Conservation (phyloP, 2,113 vertebrate species). For the Neogobius melanostomus region DNA sequence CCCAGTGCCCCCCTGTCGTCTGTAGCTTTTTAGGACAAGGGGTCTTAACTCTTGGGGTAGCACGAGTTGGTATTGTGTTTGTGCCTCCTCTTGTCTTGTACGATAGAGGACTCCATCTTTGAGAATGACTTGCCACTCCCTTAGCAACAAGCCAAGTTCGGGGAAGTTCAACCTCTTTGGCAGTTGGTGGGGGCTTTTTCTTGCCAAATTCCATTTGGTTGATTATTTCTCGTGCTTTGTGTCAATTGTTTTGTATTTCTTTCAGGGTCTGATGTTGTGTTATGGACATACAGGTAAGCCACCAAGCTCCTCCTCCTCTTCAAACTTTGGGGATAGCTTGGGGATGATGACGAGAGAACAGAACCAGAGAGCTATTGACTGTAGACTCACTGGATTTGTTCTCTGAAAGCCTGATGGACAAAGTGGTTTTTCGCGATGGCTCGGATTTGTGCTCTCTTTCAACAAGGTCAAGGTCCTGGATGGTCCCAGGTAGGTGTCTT, state of each 20-base stretch:
- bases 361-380: neutral
- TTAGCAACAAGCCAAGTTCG: neutral
- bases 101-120: too few relatives aligned
- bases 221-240: neutral
- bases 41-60: neutral
- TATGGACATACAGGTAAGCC: neutral
- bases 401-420: neutral
- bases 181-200: neutral
- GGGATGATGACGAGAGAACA: neutral
- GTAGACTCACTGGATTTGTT: neutral
- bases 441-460: neutral
- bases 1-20: too few relatives aligned
- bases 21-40: neutral
- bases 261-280: neutral
- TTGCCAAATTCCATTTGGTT: neutral
- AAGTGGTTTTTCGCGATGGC: neutral
- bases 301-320: neutral
- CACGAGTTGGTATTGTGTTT: neutral
- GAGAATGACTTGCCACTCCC: neutral
- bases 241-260: neutral
- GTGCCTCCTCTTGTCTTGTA: neutral
- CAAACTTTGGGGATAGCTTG: neutral
- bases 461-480: neutral
- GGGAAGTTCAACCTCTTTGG: neutral
- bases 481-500: too few relatives aligned